Evolutionary conservation across 2,113 vertebrate species (phyloP), one percentile per base, ranked within the genome.

Genomic region (Monarcha castaneiventris): DNA sequence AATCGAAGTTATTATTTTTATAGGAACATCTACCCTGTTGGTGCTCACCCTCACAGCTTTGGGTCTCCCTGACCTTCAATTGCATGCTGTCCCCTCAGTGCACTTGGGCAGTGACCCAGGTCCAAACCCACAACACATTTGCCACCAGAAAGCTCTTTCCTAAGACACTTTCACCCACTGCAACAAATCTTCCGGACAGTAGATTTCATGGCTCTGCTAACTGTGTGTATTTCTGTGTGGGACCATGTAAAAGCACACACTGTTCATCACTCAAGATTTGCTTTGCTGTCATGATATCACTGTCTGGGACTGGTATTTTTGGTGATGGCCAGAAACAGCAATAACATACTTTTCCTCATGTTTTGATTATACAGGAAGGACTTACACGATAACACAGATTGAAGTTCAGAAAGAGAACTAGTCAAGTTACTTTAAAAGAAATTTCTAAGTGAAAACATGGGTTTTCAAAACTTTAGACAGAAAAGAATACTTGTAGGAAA

Each of bases 321-420:
- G 39, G 69, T 64, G 66, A 90, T 62, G 62, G 37, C 59, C 87
- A 96, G 74, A 86, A 94, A 81, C 43, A 91, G 81, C 46, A 90
- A 67, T 75, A 84, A 75, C 64, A 89, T 81, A 9, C 6, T 61
- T 87, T 78, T 82, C 67, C 16, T 79, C 44, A 10, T 4, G 1
- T 56, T 78, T 90, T 90, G 41, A 64, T 84, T 89, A 82, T 16
- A 82, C 48, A 64, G 73, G 41, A 94, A 75, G 66, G 89, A 58
- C 33, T 89, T 66, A 63, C 9, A 49, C 0, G 73, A 79, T 94
- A 90, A 83, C 74, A 56, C 18, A 13, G 41, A 64, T 0, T 61
- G 59, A 63, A 78, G 68, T 51, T 90, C 54, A 79, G 68, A 81
- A 72, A 59, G 26, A 66, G 48, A 91, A 67, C 19, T 30, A 39